A percentile compares a stretch with the other conserved stretches of the same genome.
Evolutionary conservation across 92 coral and sea anemone genomes (phyloP).

Genomic region (Montipora capitata): DNA sequence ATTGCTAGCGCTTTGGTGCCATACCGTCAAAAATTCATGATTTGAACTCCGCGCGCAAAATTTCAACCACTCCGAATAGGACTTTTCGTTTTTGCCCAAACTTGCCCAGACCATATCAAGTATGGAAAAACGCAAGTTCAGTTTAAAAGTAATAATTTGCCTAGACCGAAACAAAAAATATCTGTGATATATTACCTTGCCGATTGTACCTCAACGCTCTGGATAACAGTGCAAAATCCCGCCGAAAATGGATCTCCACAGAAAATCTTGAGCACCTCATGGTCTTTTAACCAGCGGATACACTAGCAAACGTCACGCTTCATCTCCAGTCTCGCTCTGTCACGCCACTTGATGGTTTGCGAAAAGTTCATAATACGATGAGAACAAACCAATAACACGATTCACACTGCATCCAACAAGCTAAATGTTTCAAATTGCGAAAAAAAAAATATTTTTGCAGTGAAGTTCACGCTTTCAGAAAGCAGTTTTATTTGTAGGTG

Average conservation of each 20-base stretch:
- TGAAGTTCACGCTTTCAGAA: too few relatives aligned
- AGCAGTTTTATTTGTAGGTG: too few relatives aligned
- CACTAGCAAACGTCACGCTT: background rate
- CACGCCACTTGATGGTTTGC: background rate
- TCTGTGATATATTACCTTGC: constrained; percentile 50
- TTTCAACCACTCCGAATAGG: constrained; percentile 55
- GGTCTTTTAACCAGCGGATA: constrained; percentile 36
- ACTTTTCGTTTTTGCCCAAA: constrained; percentile 55
- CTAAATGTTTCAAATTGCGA: too few relatives aligned
- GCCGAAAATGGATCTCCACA: constrained; percentile 53
- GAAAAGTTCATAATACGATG: background rate
- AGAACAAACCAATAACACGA: background rate
- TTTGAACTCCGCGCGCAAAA: constrained; percentile 95
- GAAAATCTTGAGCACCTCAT: constrained; percentile 17
- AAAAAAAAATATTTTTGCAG: too few relatives aligned
- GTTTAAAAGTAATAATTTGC: background rate
- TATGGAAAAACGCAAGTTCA: background rate
- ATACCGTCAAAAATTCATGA: constrained; percentile 29
- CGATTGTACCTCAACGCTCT: background rate
- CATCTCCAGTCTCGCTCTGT: background rate
- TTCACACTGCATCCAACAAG: too few relatives aligned
- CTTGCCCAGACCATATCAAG: constrained; percentile 87
- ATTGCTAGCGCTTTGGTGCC: background rate
- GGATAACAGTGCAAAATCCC: background rate
- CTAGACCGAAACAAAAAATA: background rate